Evolutionary conservation across 2,113 vertebrate species (phyloP).

Genomic region (Chinchilla lanigera): DNA sequence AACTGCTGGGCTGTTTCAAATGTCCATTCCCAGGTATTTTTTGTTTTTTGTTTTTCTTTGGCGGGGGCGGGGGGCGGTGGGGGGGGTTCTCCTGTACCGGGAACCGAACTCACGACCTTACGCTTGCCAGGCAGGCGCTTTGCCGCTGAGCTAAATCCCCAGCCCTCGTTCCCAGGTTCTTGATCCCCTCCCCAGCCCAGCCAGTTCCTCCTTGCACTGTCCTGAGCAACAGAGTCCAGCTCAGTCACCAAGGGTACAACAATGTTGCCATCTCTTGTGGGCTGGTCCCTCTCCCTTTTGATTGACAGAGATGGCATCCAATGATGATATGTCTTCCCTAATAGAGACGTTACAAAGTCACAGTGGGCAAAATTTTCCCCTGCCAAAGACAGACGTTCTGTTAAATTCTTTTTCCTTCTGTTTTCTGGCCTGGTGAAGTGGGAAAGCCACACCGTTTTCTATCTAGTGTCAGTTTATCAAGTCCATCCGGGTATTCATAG

Average conservation of each 20-base stretch:
- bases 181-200: neutral
- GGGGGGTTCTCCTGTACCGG: no score
- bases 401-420: neutral
- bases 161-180: neutral
- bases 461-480: neutral
- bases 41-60: no score
- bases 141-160: no score
- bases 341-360: neutral
- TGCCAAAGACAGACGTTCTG: no score
- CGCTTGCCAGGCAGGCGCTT: no score
- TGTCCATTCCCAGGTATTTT: neutral
- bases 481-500: neutral
- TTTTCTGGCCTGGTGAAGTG: no score
- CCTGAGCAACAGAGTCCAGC: neutral
- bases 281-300: neutral
- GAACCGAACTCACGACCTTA: no score
- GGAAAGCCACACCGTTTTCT: neutral
- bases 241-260: neutral
- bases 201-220: rapidly evolving
- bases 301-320: neutral
- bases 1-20: neutral
- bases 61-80: no score
- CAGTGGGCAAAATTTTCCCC: neutral
- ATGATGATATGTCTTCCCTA: neutral
- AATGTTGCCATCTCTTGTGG: neutral